Percentiles rank a stretch among this genome's conserved stretches.
These are phyloP conservation scores for Microctonus hyperodae DNA, from an alignment of 2,888 invertebrate genomes.

Conservation along the genomic window DNA sequence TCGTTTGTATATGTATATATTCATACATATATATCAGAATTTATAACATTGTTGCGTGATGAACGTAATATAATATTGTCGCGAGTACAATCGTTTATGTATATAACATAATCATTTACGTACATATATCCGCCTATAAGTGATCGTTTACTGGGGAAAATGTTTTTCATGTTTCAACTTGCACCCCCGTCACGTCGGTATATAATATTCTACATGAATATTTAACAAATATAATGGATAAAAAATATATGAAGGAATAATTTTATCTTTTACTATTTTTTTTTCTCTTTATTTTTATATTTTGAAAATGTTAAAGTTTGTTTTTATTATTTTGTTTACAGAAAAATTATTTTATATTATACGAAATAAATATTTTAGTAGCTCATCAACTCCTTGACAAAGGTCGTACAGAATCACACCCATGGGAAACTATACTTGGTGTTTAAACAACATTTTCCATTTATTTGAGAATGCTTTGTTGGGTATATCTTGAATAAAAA, in stretches of 20 bases:
- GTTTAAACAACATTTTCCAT: neutral
- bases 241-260: no score
- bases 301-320: neutral
- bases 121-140: neutral
- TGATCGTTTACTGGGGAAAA: neutral
- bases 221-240: neutral
- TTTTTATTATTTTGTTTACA: neutral
- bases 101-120: no score
- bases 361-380: no score
- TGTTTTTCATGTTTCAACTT: conserved; percentile 9
- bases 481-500: neutral
- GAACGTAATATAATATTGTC: conserved; percentile 1
- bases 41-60: conserved; percentile 1
- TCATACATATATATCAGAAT: no score
- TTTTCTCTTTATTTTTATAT: neutral
- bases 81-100: neutral
- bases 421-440: neutral
- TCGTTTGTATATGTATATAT: neutral
- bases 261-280: no score
- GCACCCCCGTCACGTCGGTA: neutral
- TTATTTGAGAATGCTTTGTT: neutral
- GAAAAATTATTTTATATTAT: neutral
- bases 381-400: no score
- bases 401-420: neutral
- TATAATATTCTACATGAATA: no score